Percentiles rank a stretch among this genome's conserved stretches.
phyloP scores from a whole-genome alignment of 2,888 invertebrate species.

The Dicyrtoma fusca region DNA sequence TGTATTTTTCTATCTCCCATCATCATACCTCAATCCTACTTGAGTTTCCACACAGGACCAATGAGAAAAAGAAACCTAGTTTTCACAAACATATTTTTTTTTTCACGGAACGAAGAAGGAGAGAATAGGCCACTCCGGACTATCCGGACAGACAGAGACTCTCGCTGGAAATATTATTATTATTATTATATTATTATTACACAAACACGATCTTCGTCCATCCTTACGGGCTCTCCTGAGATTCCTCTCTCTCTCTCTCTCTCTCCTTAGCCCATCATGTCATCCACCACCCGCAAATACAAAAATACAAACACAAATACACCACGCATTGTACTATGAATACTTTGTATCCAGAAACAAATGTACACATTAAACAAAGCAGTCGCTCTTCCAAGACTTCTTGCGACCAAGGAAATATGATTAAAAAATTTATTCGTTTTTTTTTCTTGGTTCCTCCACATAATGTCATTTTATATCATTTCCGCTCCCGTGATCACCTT shows the following conservation, averaged over 20 bases:
- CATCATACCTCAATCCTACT: background rate
- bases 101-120: background rate
- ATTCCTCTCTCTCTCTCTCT: background rate
- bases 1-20: constrained; percentile 10
- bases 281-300: constrained; percentile 39
- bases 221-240: no score
- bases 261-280: constrained; percentile 39
- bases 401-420: constrained; percentile 35
- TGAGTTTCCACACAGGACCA: no score
- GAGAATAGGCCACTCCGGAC: no score
- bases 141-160: background rate
- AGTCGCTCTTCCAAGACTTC: background rate
- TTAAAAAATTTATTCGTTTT: constrained; percentile 42
- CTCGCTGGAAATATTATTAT: background rate
- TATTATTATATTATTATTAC: constrained; percentile 5
- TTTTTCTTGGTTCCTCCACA: constrained; percentile 37
- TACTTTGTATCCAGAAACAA: background rate
- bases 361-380: constrained; percentile 13
- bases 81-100: background rate
- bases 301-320: background rate
- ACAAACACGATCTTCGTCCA: background rate
- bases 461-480: constrained; percentile 53
- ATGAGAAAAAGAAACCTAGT: constrained; percentile 26
- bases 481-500: constrained; percentile 48
- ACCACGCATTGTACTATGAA: background rate